Conservation (phyloP, 2,888 invertebrate species). For the Andrena bicolor region DNA sequence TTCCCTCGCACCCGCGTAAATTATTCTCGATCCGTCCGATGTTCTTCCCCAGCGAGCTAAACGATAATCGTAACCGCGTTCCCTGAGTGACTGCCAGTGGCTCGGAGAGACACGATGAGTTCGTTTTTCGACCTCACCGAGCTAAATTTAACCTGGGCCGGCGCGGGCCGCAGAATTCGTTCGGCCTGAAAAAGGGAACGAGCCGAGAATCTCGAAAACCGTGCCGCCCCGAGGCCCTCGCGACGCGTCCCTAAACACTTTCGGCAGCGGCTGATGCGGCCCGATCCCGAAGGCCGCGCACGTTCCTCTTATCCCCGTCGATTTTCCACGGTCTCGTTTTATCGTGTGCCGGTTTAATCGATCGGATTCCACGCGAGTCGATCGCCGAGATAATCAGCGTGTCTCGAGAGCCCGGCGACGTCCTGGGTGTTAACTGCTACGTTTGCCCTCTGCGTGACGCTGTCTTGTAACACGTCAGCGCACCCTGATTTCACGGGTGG, state of each 20-base stretch:
- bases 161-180: slow-evolving; percentile 60
- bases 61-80: slow-evolving; percentile 55
- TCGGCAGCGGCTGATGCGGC: not conserved
- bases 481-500: slow-evolving; percentile 65
- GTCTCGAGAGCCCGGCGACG: slow-evolving; percentile 73
- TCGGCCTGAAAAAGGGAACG: slow-evolving; percentile 62
- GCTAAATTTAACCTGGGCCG: slow-evolving; percentile 77
- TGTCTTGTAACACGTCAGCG: slow-evolving; percentile 76
- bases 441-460: slow-evolving; percentile 78
- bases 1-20: not conserved
- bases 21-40: slow-evolving; percentile 34
- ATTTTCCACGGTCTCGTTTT: slow-evolving; percentile 19
- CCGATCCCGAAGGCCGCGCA: not conserved
- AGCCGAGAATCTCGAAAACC: slow-evolving; percentile 54
- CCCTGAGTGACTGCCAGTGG: slow-evolving; percentile 50
- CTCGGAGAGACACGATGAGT: slow-evolving; percentile 65
- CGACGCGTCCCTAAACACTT: not conserved
- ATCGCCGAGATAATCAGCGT: slow-evolving; percentile 76
- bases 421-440: slow-evolving; percentile 78
- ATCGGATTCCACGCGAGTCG: slow-evolving; percentile 65
- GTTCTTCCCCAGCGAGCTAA: slow-evolving; percentile 28
- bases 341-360: slow-evolving; percentile 48
- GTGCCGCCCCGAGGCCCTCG: not conserved
- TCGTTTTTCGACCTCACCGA: slow-evolving; percentile 75
- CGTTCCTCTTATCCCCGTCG: not conserved